Evolutionary conservation across 2,113 vertebrate genomes (phyloP).

Genomic region (Chloroceryle aenea): DNA sequence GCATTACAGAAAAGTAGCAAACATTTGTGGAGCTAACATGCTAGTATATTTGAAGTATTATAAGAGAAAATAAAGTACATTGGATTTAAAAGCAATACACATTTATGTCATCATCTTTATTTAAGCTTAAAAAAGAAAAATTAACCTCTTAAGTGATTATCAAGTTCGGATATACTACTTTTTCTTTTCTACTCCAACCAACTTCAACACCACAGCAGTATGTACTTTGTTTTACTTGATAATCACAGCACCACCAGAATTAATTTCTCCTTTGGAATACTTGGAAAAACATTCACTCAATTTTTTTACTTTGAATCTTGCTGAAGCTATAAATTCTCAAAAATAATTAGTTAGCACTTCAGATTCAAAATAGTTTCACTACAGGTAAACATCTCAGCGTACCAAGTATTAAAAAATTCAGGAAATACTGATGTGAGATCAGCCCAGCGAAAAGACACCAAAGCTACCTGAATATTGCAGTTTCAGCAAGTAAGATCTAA

Average conservation of each 20-base stretch:
- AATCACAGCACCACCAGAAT: not conserved
- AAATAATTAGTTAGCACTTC: not conserved
- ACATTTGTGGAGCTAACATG: not conserved
- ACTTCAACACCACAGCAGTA: not conserved
- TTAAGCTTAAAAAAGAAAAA: not conserved
- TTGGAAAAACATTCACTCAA: accelerated
- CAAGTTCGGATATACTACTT: not conserved
- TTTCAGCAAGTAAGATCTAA: not conserved
- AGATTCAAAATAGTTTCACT: not conserved
- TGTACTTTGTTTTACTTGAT: not conserved
- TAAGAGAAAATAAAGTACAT: not conserved
- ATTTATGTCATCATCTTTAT: not conserved
- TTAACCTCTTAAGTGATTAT: not conserved
- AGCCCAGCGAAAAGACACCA: not conserved
- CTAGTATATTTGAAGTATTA: not conserved
- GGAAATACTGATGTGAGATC: not conserved
- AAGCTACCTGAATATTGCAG: not conserved
- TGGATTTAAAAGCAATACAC: not conserved
- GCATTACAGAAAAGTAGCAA: not conserved
- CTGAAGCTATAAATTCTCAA: not conserved
- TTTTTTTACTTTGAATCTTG: not conserved
- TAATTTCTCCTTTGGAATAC: not conserved
- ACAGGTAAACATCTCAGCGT: not conserved
- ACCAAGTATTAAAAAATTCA: not conserved
- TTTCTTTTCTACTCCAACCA: not conserved